Conservation (phyloP, 2,113 vertebrate species). For the Gallinago paraguaiae region DNA sequence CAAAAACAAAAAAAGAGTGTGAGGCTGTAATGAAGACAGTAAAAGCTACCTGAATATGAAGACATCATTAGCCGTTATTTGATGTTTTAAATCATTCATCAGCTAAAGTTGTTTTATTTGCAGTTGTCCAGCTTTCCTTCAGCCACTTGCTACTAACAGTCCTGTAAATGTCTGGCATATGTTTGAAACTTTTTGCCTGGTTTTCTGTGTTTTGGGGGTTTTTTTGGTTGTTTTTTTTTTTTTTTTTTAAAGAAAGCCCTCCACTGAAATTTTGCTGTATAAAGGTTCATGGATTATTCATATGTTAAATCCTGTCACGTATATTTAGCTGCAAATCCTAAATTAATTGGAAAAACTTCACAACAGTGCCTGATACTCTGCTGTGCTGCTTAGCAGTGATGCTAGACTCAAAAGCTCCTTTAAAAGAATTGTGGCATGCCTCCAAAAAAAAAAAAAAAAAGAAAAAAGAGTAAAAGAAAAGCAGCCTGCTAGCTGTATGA, state of each 20-base stretch:
- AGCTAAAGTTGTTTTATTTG: not conserved
- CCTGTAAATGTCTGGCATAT: not conserved
- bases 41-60: not conserved
- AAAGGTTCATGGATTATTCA: slow-evolving; percentile 11
- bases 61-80: not conserved
- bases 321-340: slow-evolving; percentile 40
- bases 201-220: not conserved
- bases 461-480: slow-evolving; percentile 10
- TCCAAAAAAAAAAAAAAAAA: slow-evolving; percentile 8
- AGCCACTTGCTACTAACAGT: not conserved
- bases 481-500: not conserved
- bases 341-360: slow-evolving; percentile 41
- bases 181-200: not conserved
- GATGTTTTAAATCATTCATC: not conserved
- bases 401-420: slow-evolving; percentile 15
- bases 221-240: not conserved
- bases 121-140: not conserved
- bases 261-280: not conserved
- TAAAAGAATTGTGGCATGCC: slow-evolving; percentile 15
- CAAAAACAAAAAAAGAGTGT: not conserved
- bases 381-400: not conserved
- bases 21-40: not conserved
- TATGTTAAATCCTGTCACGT: slow-evolving; percentile 11
- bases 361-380: not conserved
- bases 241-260: not conserved